Conservation (phyloP, 1,140 invertebrate species). For the Scylla paramamosain region DNA sequence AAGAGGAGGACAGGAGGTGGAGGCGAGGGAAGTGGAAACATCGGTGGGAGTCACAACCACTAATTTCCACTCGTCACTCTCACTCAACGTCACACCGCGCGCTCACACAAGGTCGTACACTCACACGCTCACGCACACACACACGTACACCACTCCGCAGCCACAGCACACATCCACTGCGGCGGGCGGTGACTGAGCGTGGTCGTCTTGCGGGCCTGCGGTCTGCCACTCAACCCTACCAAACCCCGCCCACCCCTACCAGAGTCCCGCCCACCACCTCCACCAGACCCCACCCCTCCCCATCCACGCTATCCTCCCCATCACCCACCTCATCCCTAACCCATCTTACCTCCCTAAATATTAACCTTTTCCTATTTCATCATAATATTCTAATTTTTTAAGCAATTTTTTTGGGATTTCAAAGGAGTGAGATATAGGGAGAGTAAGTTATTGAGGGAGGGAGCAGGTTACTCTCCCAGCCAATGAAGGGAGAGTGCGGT, state of each 20-base stretch:
- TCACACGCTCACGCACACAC: slow-evolving; percentile 33
- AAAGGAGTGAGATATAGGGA: background rate
- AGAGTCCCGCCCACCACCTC: background rate
- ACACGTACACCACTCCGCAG: background rate
- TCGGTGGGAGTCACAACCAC: too few species aligned
- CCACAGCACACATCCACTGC: background rate
- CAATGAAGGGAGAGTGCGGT: background rate
- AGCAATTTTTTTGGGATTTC: background rate
- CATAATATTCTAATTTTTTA: background rate
- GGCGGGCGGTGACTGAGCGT: background rate
- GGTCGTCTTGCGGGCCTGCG: background rate
- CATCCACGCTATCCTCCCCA: background rate
- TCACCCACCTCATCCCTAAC: background rate
- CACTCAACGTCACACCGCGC: background rate
- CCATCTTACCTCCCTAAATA: background rate
- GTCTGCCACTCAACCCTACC: background rate
- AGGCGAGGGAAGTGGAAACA: background rate
- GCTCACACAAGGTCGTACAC: background rate
- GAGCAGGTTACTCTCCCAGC: background rate
- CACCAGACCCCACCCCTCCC: background rate
- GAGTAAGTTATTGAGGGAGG: background rate
- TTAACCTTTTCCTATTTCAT: background rate
- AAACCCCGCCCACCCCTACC: background rate
- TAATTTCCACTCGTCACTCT: background rate
- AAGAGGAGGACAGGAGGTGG: background rate